phyloP scores from a whole-genome alignment of 2,797 vertebrate genomes.

The Hapalemur alaotrensis region DNA sequence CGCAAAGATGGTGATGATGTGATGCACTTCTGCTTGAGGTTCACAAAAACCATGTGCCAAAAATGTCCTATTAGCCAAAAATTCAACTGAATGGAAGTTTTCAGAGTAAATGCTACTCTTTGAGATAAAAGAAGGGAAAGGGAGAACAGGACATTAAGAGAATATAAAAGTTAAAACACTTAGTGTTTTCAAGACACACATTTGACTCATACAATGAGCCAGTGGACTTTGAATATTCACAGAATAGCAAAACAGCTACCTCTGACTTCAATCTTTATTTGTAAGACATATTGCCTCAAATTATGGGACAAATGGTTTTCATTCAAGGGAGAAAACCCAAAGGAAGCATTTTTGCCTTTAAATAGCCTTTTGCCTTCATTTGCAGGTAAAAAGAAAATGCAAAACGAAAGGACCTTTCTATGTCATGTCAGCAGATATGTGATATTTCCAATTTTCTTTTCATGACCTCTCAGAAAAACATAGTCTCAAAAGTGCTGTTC shows the following conservation, averaged over 20 bases:
- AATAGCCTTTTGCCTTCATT: constrained; percentile 39
- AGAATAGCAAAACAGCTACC: constrained; percentile 38
- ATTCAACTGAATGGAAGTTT: not conserved
- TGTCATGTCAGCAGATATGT: constrained; percentile 47
- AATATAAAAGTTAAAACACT: not conserved
- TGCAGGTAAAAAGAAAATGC: constrained; percentile 51
- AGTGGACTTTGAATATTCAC: not conserved
- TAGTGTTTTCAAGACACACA: not conserved
- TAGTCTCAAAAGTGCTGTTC: constrained; percentile 70
- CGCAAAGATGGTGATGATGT: not conserved
- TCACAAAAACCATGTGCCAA: not conserved
- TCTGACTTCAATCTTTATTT: constrained; percentile 18
- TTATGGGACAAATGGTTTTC: not conserved
- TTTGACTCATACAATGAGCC: constrained; percentile 14
- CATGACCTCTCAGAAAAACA: constrained; percentile 54
- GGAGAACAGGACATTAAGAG: not conserved
- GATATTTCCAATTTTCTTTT: constrained; percentile 74
- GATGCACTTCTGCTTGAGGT: not conserved
- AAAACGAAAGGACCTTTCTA: constrained; percentile 36
- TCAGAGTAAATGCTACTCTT: not conserved
- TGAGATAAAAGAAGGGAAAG: not conserved
- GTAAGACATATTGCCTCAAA: not conserved
- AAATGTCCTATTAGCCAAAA: not conserved
- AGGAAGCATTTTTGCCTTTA: constrained; percentile 6
- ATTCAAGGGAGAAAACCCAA: not conserved